These are phyloP conservation scores for Acanthis flammea DNA, from an alignment of 2,797 vertebrate genomes.

Conservation along the genomic window DNA sequence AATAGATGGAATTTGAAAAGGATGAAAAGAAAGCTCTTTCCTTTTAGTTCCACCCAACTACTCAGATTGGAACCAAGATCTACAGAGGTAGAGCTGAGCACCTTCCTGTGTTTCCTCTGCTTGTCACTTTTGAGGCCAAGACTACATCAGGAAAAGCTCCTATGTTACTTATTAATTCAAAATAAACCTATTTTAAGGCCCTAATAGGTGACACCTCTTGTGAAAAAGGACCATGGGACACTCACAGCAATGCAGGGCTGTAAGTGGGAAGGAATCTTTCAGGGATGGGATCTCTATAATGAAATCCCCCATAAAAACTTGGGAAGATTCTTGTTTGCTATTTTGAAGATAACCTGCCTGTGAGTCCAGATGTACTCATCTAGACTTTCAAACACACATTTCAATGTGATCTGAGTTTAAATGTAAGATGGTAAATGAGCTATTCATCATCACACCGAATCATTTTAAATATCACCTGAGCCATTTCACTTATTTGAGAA, in stretches of 20 bases:
- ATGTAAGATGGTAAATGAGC: not conserved
- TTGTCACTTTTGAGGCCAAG: not conserved
- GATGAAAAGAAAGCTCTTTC: not conserved
- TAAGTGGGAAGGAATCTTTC: not conserved
- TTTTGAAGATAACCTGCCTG: not conserved
- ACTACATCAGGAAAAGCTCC: not conserved
- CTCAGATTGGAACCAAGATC: not conserved
- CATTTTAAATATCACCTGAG: constrained; percentile 6
- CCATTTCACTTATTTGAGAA: not conserved
- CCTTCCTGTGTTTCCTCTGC: not conserved
- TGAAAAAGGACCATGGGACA: not conserved
- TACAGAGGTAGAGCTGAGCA: not conserved
- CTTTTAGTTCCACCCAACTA: not conserved
- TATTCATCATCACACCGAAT: not conserved
- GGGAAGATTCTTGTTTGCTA: not conserved
- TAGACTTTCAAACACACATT: not conserved
- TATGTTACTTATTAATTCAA: not conserved
- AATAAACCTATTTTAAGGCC: not conserved
- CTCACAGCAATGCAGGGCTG: not conserved
- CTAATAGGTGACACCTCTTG: not conserved
- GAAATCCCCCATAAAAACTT: not conserved
- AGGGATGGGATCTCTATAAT: not conserved
- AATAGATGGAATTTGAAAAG: not conserved
- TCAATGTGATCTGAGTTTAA: not conserved
- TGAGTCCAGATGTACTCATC: not conserved